Percentiles rank a stretch among this genome's conserved stretches.
phyloP scores from a whole-genome alignment of 2,113 vertebrate genomes.

The Paramisgurnus dabryanus region DNA sequence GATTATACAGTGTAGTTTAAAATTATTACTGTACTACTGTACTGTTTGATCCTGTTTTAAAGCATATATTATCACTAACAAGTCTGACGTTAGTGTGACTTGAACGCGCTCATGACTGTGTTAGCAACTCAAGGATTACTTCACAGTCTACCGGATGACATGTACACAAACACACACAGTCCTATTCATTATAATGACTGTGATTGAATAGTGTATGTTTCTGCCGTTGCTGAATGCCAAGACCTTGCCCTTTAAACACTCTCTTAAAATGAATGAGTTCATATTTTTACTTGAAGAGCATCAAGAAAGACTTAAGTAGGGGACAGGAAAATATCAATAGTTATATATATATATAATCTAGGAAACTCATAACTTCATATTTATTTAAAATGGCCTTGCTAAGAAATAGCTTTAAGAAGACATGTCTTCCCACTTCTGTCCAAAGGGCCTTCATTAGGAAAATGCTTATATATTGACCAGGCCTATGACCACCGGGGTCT shows the following conservation, averaged over 20 bases:
- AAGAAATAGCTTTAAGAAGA: no score
- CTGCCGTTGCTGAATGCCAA: constrained; percentile 5
- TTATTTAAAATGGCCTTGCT: no score
- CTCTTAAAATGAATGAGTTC: neutral
- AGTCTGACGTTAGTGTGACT: no score
- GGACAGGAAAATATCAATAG: neutral
- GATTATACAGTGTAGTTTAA: neutral
- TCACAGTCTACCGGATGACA: neutral
- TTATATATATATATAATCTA: no score
- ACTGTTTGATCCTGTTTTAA: neutral
- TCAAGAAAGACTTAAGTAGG: neutral
- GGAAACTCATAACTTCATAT: no score
- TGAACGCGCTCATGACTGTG: no score
- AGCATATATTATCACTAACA: neutral
- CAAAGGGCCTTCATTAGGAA: no score
- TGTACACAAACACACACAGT: constrained; percentile 2
- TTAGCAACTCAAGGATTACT: neutral
- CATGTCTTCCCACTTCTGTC: no score
- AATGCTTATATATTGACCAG: no score
- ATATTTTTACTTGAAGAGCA: neutral
- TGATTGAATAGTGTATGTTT: constrained; percentile 8
- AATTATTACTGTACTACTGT: neutral
- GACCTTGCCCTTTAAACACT: neutral
- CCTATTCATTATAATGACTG: constrained; percentile 1
- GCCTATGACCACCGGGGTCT: no score